Percentiles rank a stretch among this genome's conserved stretches.
Conservation (phyloP, 2,888 invertebrate genomes). For the Pristionchus exspectatus region DNA sequence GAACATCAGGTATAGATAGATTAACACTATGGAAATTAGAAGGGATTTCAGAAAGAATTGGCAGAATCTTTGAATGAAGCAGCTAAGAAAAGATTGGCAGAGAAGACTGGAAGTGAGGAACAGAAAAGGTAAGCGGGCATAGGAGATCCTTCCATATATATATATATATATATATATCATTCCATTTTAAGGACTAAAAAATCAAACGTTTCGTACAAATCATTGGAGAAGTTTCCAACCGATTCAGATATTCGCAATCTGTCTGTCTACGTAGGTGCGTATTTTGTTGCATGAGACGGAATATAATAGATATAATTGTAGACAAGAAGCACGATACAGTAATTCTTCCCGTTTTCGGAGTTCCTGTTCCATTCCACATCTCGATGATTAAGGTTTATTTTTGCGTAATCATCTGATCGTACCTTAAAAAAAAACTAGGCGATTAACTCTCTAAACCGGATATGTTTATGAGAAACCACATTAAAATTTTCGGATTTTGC, state of each 20-base stretch:
- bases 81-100: constrained; percentile 92
- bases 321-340: constrained; percentile 98
- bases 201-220: constrained; percentile 95
- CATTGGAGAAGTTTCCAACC: constrained; percentile 91
- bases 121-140: constrained; percentile 60
- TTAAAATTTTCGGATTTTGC: constrained; percentile 25
- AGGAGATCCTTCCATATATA: constrained; percentile 83
- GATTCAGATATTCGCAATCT: constrained; percentile 95
- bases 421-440: too few relatives aligned
- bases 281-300: constrained; percentile 71
- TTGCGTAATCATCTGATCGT: too few relatives aligned
- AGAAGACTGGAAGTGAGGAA: constrained; percentile 82
- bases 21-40: background rate
- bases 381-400: constrained; percentile 89
- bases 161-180: constrained; percentile 86
- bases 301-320: constrained; percentile 78
- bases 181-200: constrained; percentile 81
- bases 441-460: too few relatives aligned
- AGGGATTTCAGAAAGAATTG: constrained; percentile 89
- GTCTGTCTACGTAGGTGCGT: constrained; percentile 92
- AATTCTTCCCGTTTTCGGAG: constrained; percentile 93
- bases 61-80: constrained; percentile 92
- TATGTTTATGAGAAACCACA: too few relatives aligned
- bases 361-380: constrained; percentile 97
- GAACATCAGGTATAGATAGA: constrained; percentile 83